These are phyloP conservation scores for Camponotus fellah DNA, from an alignment of 2,888 invertebrate genomes.

Conservation along the genomic window DNA sequence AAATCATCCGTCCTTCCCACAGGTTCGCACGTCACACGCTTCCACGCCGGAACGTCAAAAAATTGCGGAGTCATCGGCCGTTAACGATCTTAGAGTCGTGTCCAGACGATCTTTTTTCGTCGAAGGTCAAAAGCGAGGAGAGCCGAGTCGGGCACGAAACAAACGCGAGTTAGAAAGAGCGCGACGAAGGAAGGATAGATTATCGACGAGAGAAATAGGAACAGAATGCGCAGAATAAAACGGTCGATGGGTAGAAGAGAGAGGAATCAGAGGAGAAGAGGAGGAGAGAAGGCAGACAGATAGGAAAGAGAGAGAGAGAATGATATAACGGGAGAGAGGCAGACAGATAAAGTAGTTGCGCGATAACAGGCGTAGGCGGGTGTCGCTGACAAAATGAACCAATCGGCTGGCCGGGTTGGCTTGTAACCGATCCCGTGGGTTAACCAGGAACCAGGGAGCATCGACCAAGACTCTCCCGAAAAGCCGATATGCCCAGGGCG, in stretches of 20 bases:
- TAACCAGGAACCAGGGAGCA: constrained; percentile 81
- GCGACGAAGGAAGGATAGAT: constrained; percentile 47
- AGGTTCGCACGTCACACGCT: constrained; percentile 52
- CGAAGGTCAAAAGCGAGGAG: constrained; percentile 68
- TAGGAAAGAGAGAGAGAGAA: constrained; percentile 18
- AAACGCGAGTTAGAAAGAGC: constrained; percentile 45
- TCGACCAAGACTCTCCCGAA: constrained; percentile 79
- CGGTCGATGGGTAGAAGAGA: constrained; percentile 11
- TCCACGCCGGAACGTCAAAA: constrained; percentile 45
- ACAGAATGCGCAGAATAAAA: constrained; percentile 29
- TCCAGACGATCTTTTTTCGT: constrained; percentile 64
- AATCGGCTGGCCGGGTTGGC: constrained; percentile 79
- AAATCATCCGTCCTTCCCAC: constrained; percentile 48
- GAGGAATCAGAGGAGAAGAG: not conserved
- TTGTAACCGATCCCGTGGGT: constrained; percentile 86
- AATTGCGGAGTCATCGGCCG: constrained; percentile 71
- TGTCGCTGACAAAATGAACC: constrained; percentile 85
- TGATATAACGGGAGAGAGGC: constrained; percentile 22
- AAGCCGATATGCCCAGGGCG: constrained; percentile 78
- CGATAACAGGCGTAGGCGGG: constrained; percentile 85
- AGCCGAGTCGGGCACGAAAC: constrained; percentile 36
- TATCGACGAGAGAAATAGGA: constrained; percentile 63
- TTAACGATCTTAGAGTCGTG: constrained; percentile 72
- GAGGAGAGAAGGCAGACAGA: not conserved
- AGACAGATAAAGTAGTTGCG: constrained; percentile 68